Percentiles rank a stretch among this genome's conserved stretches.
Conservation (phyloP, 2,113 vertebrate genomes). For the Ammospiza nelsoni region DNA sequence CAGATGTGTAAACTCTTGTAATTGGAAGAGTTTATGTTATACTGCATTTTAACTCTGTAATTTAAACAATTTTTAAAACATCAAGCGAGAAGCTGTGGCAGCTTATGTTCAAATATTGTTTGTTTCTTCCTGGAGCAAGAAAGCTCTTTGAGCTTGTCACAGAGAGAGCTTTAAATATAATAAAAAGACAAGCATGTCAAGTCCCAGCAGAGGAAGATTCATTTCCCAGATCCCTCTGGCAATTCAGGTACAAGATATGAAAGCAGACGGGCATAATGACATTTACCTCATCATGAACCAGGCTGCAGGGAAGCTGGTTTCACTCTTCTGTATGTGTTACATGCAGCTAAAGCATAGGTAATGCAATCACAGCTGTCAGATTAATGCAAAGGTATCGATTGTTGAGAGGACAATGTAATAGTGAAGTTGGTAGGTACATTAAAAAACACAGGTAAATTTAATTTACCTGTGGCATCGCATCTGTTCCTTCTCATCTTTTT, state of each 20-base stretch:
- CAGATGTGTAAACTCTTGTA: background rate
- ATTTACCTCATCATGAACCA: conserved; percentile 72
- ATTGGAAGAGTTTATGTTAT: background rate
- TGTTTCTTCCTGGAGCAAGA: conserved; percentile 13
- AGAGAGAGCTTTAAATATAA: conserved; percentile 40
- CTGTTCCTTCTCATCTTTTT: conserved; percentile 50
- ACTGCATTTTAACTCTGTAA: background rate
- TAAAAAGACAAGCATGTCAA: conserved; percentile 62
- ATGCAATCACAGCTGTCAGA: conserved; percentile 77
- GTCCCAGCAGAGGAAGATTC: conserved; percentile 45
- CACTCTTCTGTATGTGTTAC: conserved; percentile 61
- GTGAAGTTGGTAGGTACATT: conserved; percentile 55
- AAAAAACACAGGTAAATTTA: conserved; percentile 62
- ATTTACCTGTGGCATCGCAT: conserved; percentile 47
- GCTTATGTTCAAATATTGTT: conserved; percentile 2
- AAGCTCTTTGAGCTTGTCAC: conserved; percentile 10
- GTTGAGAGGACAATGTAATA: conserved; percentile 46
- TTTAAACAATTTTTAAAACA: background rate
- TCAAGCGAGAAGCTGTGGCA: background rate
- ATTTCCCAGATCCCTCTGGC: conserved; percentile 70
- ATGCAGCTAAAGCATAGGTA: conserved; percentile 69
- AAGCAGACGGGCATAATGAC: conserved; percentile 75
- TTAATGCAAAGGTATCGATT: conserved; percentile 76
- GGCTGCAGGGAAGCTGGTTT: conserved; percentile 63
- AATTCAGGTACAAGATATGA: conserved; percentile 72